A percentile compares a stretch with the other conserved stretches of the same genome.
Evolutionary conservation across 2,113 vertebrate species (phyloP).

Genomic region (Ardeotis arabs): DNA sequence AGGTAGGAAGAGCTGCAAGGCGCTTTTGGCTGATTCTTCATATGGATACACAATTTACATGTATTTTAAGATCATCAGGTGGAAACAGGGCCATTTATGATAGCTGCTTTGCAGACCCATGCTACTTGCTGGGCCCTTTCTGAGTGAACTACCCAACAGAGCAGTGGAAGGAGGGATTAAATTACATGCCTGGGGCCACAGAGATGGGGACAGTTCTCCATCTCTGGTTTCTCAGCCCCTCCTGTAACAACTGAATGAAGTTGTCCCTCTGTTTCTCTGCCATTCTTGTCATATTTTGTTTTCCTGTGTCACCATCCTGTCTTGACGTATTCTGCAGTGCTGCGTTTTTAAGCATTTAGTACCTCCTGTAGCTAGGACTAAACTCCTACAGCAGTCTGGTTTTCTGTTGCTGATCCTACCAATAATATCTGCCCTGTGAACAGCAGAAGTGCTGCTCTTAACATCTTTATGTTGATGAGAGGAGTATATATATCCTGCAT

Average conservation of each 20-base stretch:
- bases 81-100: neutral
- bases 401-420: neutral
- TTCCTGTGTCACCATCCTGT: neutral
- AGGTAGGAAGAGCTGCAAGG: neutral
- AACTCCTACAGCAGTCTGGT: neutral
- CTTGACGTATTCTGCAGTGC: neutral
- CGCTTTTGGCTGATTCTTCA: neutral
- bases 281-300: constrained; percentile 13
- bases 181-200: constrained; percentile 1
- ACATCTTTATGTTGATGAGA: neutral
- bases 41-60: neutral
- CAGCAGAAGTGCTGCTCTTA: neutral
- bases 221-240: constrained; percentile 9
- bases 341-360: neutral
- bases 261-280: neutral
- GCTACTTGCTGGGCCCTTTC: neutral
- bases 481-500: neutral
- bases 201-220: neutral
- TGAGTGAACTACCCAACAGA: neutral
- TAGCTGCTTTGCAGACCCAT: neutral
- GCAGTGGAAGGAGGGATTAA: neutral
- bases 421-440: neutral
- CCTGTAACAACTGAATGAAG: neutral
- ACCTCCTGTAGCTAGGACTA: neutral
- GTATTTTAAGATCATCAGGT: neutral